Conservation (phyloP, 2,888 invertebrate species). For the Eilema griseolum region DNA sequence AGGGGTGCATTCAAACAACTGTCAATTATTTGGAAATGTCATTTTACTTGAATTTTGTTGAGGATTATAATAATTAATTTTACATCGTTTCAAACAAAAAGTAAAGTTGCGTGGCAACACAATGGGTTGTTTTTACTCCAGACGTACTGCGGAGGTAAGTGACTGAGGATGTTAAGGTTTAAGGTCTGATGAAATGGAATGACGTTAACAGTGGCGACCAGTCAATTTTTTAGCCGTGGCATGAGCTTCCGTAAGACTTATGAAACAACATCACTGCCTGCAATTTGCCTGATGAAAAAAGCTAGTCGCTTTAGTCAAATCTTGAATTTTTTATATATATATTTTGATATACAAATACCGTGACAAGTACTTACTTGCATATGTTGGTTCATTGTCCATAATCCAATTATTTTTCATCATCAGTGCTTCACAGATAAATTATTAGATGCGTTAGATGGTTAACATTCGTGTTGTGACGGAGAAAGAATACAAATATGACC, state of each 20-base stretch:
- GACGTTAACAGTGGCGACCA: slow-evolving; percentile 13
- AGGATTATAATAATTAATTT: slow-evolving; percentile 65
- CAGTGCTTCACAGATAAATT: background rate
- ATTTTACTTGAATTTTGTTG: slow-evolving; percentile 73
- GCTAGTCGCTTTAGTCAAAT: background rate
- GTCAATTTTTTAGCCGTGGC: background rate
- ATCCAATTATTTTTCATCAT: background rate
- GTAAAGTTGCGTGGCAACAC: slow-evolving; percentile 53
- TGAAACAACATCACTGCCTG: background rate
- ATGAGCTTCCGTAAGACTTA: too few relatives aligned
- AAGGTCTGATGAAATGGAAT: background rate
- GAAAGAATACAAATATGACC: too few relatives aligned
- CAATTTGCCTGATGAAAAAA: background rate
- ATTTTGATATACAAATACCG: too few relatives aligned
- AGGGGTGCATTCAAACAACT: slow-evolving; percentile 76
- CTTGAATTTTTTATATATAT: background rate
- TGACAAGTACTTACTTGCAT: background rate
- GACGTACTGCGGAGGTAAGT: slow-evolving; percentile 67
- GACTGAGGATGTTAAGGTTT: background rate
- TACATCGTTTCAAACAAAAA: slow-evolving; percentile 43
- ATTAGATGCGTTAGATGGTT: background rate
- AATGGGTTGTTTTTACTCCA: slow-evolving; percentile 81
- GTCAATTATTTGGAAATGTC: slow-evolving; percentile 80
- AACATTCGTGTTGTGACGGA: too few relatives aligned
- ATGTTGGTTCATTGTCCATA: background rate